phyloP scores from a whole-genome alignment of 2,888 invertebrate genomes.

The Synergus japonicus region DNA sequence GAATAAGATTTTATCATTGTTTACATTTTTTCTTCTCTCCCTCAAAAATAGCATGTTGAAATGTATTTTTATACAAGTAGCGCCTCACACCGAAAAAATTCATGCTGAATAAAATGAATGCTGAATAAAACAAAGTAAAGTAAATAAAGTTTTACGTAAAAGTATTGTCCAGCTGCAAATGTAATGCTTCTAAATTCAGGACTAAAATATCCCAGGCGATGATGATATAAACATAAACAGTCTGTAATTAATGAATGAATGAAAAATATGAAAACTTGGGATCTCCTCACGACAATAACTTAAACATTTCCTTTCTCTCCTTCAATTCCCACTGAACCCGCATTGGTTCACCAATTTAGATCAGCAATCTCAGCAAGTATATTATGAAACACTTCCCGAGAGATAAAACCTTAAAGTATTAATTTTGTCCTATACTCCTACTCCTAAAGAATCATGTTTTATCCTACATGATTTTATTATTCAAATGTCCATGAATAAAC shows the following conservation, averaged over 20 bases:
- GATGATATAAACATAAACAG: neutral
- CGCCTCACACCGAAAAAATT: too few species aligned
- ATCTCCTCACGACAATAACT: neutral
- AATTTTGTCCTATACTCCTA: conserved; percentile 2
- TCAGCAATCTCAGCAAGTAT: conserved; percentile 6
- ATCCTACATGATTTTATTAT: neutral
- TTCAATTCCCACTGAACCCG: conserved; percentile 8
- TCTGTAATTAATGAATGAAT: neutral
- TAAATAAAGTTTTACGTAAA: too few species aligned
- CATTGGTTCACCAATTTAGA: conserved; percentile 31
- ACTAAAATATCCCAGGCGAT: too few species aligned
- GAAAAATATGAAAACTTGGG: neutral
- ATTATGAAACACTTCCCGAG: neutral
- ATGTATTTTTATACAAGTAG: too few species aligned
- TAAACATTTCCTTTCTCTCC: conserved; percentile 5
- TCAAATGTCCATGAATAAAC: neutral
- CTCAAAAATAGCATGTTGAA: too few species aligned
- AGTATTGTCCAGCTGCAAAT: too few species aligned
- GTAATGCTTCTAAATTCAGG: too few species aligned
- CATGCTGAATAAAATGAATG: too few species aligned
- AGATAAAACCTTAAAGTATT: neutral
- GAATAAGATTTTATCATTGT: too few species aligned
- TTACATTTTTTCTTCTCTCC: too few species aligned
- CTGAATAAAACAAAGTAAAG: too few species aligned
- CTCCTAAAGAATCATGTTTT: neutral